Evolutionary conservation across 2,113 vertebrate species (phyloP), one percentile per base, ranked within the genome.

Genomic region (Candoia aspera): DNA sequence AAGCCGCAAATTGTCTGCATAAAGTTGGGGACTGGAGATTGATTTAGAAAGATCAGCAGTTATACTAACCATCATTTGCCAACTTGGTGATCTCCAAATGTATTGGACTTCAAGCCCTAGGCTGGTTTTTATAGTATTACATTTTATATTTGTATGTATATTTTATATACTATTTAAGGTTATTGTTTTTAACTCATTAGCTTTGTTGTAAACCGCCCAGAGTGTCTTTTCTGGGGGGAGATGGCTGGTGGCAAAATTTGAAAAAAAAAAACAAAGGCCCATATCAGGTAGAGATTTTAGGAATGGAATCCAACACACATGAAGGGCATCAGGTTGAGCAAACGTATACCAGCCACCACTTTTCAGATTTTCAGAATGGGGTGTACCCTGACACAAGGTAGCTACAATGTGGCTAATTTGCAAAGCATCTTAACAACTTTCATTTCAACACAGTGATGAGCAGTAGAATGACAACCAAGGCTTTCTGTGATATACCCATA

Each of bases 11-110:
- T 60, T 89, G 79, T 24, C 21, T 89, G 42, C 87, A 53, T 54
- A 84, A 84, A 59, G 42, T 58, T 21, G 29, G 12, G 49, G 23
- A 13, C 33, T 24, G 46, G 57, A 15, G 68, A 23, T 84, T 19
- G 55, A 85, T 84, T 62, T 59, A 89, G 87, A 92, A 89, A 29
- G 29, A n/a, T 89, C 87, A 42, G 87, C 91, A 89, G 29, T 85
- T 84, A 64, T 24, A 53, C 57, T 89, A 60, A 53, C 57, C 53
- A 33, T 79, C 17, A 0, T 79, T 79, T 79, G 73, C 73, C 73
- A 79, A 37, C 68, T 37, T 79, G 68, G 68, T 79, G 68, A 79
- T 37, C 19, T 37, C 68, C 68, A 37, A 79, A 79, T 3, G 49
- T 49, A 49, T 49, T 49, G 49, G 49, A 49, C 49, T 49, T 49